Evolutionary conservation across 2,113 vertebrate species (phyloP), one percentile per base, ranked within the genome.

Genomic region (Nycticryphes semicollaris): DNA sequence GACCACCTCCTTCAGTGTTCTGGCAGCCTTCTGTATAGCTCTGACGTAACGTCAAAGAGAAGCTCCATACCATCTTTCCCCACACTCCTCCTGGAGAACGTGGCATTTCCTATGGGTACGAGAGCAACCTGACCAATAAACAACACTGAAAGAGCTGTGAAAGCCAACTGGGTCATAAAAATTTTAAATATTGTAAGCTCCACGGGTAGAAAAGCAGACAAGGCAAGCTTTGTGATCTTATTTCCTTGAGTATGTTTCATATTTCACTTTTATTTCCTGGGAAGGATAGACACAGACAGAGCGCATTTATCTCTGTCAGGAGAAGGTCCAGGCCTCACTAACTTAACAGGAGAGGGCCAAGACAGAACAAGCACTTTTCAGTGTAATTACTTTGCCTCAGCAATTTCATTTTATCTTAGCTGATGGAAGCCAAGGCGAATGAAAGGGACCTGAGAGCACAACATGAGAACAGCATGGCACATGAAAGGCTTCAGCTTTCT

Each of bases 301-400:
- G 18, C 25, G 66, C 47, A 90, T 90, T 90, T 28, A 90, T 93
- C 79, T 88, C 20, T 84, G 92, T 75, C 93, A 96, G 43, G 50
- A 89, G 50, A 63, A 88, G 70, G 84, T 83, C 72, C 87, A 94
- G n/a, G 50, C 59, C 75, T 84, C 77, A 50, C 74, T 94, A 93
- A 89, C 1, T 4, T 63, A 89, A 92, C 31, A 74, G 75, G 48
- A 96, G 89, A 79, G 45, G 81, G 56, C 89, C 56, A 84, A 84
- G 87, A 43, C 95, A 93, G 95, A 95, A 91, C 80, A 94, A 95
- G 85, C 79, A 76, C 85, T 94, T 94, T 88, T 50, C 64, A 74
- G 41, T 95, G 84, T 91, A 94, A 96, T 96, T 91, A 89, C 90
- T 96, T 94, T 74, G 67, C 93, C 59, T 92, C 82, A 76, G 56